Evolutionary conservation across 2,797 vertebrate genomes (phyloP).

Genomic region (Sebastes minor): DNA sequence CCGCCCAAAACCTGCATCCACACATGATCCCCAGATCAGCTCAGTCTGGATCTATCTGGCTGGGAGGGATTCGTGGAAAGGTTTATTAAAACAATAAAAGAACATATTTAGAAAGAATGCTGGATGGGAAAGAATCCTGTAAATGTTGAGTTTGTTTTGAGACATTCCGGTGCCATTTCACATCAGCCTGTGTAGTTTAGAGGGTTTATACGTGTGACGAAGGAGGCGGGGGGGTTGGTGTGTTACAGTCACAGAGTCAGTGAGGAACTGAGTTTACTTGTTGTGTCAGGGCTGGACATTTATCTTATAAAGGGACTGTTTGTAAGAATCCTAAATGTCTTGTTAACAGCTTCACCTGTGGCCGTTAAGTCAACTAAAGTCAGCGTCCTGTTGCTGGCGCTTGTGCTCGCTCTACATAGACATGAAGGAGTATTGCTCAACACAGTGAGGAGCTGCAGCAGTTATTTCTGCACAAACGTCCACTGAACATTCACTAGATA

Average conservation of each 20-base stretch:
- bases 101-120: not conserved
- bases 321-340: no score
- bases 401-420: no score
- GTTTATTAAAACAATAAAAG: slow-evolving; percentile 18
- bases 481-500: no score
- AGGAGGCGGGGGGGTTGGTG: not conserved
- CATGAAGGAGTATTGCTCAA: no score
- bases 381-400: no score
- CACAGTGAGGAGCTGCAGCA: no score
- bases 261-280: not conserved
- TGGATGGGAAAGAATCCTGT: not conserved
- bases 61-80: not conserved
- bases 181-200: not conserved
- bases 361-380: no score
- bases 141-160: not conserved
- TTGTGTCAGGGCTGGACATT: not conserved
- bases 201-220: not conserved
- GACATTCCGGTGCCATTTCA: not conserved
- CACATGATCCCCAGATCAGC: slow-evolving; percentile 7
- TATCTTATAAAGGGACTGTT: not conserved
- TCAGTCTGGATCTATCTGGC: not conserved
- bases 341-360: no score
- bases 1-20: not conserved
- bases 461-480: no score
- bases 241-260: not conserved